Evolutionary conservation across 2,888 invertebrate species (phyloP), one percentile per base, ranked within the genome.

Genomic region (Chrysolina haemoptera): DNA sequence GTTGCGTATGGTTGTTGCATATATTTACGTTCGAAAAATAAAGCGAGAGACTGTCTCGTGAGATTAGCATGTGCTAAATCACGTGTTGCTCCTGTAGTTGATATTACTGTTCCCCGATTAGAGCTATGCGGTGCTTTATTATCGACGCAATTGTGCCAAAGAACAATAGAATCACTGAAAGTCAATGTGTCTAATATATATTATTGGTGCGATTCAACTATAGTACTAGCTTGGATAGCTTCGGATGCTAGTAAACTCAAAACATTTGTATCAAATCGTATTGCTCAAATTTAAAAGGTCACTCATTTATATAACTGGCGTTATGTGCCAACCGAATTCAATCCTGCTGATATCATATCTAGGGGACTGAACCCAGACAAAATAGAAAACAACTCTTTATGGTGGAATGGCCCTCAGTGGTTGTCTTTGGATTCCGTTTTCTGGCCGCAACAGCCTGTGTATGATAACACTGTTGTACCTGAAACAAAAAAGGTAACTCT

Each of bases 161-260:
- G n/a, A 14, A 3, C 14, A 14, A 46, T 14, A n/a, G 20, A 55
- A 55, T 55, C 55, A 18, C 20, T 55, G 9, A 18, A 22, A 12
- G 18, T 55, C 20, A 9, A 55, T 0, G 20, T 20, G 20, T 1
- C 16, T 16, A 55, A 55, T 35, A 22, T 16, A 55, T 16, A 55
- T 20, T 70, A 27, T 20, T 70, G 50, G 62, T 46, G 48, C 11
- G 64, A 70, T 27, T 70, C 70, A 3, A 53, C 63, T 53, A 43
- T 70, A 14, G 53, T 53, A 0, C 40, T 70, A 27, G n/a, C 27
- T 22, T 70, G 70, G 63, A 16, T 70, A n/a, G 20, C 12, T 8
- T 46, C 35, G 14, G 63, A 70, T 16, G 41, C 70, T 16, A 40
- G 10, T 20, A 4, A 16, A 11, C 35, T 70, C 6, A 16, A 70